Evolutionary conservation across 2,797 vertebrate genomes (phyloP), one percentile per base, ranked within the genome.

Genomic region (Hyperoplus immaculatus): DNA sequence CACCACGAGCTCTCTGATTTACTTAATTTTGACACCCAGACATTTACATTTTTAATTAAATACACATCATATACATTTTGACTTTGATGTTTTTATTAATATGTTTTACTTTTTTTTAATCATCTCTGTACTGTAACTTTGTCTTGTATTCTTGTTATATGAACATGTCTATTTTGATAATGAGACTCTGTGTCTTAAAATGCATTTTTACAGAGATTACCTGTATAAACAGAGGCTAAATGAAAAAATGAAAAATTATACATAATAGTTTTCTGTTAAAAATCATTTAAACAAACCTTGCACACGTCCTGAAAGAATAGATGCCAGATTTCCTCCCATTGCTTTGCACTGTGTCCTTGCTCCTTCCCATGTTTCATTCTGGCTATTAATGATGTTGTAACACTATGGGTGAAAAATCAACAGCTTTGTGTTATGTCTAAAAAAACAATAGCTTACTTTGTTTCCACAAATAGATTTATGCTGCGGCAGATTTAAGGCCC

Each of bases 321-420:
- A 81, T 4, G 63, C 82, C 53, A 84, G 58, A 68, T 78, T 75
- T 75, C 78, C 82, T 46, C 63, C 53, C 21, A 60, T 81, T 36
- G 5, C 0, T 64, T 9, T 55, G 75, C 82, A 84, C 21, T 81
- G 53, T 41, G 42, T 9, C 54, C 8, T 59, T 0, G 82, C 74
- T 72, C 14, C 75, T 3, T 18, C 7, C 78, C 78, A 84, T 11
- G 78, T 84, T 15, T 64, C 29, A 0, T 4, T 68, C 46, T 47
- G 47, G 21, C 0, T 21, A 14, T 41, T 45, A 60, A 64, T 14
- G 6, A 81, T 42, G 2, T 4, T 74, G 71, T 68, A 84, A 75
- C 82, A 84, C 82, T 84, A 1, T 15, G 14, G 8, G 7, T 29
- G 47, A 70, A 59, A 67, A 76, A 50, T 16, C 0, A 14, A 41